Conservation (phyloP, 2,113 vertebrate species). For the Varanus komodoensis region DNA sequence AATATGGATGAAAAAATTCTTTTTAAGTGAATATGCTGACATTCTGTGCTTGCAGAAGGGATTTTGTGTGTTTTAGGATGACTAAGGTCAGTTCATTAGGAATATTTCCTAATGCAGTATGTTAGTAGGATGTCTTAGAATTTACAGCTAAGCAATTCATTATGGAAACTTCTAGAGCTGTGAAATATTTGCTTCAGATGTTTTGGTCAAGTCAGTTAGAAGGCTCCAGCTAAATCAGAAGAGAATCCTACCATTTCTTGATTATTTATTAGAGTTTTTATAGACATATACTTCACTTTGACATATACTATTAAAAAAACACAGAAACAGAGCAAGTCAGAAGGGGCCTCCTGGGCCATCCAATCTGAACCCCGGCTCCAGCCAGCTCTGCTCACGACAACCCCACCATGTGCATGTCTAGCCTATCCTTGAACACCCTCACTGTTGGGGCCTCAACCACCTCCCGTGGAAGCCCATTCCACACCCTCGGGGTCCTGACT, state of each 20-base stretch:
- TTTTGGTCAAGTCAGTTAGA: conserved; percentile 9
- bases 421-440: no score
- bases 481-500: no score
- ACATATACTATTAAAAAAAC: no score
- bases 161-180: conserved; percentile 24
- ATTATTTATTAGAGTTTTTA: not conserved
- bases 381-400: no score
- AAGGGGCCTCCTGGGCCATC: no score
- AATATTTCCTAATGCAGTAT: not conserved
- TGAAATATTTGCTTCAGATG: conserved; percentile 21
- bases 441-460: no score
- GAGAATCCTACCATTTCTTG: conserved; percentile 21
- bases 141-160: conserved; percentile 17
- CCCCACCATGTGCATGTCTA: no score
- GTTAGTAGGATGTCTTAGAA: not conserved
- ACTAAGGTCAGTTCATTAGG: conserved; percentile 10
- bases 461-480: no score
- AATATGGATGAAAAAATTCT: not conserved
- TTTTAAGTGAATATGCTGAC: conserved; percentile 10
- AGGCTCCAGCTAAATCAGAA: conserved; percentile 33
- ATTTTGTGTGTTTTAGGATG: not conserved
- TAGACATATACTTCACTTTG: no score
- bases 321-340: no score
- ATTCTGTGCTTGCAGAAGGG: not conserved
- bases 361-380: no score